Base-by-base conservation (phyloP, 1,140 invertebrate species). In the Drosophila oshimai region DNA sequence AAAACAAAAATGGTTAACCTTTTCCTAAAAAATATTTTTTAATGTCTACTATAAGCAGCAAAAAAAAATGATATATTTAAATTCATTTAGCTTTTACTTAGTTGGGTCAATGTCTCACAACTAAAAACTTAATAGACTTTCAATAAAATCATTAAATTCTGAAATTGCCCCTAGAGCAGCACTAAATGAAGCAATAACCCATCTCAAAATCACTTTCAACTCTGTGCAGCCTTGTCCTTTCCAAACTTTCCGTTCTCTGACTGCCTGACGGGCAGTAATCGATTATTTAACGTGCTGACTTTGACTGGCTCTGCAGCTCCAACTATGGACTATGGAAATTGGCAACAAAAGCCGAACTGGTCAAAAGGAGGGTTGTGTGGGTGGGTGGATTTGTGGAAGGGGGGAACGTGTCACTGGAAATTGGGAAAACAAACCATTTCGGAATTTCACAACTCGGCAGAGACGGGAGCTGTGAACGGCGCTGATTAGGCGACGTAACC, bases 251-350 rank as follows among this genome's bases (percentile, higher is more conserved):
- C 62, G 18, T 28, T 50, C 31, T 65, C 60, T 28, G 42, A 7
- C 34, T 15, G 22, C 15, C 60, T 65, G 60, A 65, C 44, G 36
- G 60, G 42, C 44, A 15, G 58, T 67, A 67, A 67, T 67, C 62
- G 62, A 67, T 67, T 67, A 67, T 67, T 67, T 67, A 65, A 67
- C 62, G 44, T 41, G 61, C 42, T 67, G 62, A 67, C 62, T 67
- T 67, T 67, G 62, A 67, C 62, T 65, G 62, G 62, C 62, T 49
- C 39, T 37, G 44, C 42, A 65, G 37, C 37, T 65, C 33, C 61
- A 20, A n/a, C 42, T 31, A 17, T 17, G 15, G 33, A 12, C 61
- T 20, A 41, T 67, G 62, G 34, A 65, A 65, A 67, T 41, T 39
- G 29, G n/a, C 60, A 18, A 61, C 61, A 50, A 64, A 37, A 33